Evolutionary conservation across 2,113 vertebrate species (phyloP).

Genomic region (Procavia capensis): DNA sequence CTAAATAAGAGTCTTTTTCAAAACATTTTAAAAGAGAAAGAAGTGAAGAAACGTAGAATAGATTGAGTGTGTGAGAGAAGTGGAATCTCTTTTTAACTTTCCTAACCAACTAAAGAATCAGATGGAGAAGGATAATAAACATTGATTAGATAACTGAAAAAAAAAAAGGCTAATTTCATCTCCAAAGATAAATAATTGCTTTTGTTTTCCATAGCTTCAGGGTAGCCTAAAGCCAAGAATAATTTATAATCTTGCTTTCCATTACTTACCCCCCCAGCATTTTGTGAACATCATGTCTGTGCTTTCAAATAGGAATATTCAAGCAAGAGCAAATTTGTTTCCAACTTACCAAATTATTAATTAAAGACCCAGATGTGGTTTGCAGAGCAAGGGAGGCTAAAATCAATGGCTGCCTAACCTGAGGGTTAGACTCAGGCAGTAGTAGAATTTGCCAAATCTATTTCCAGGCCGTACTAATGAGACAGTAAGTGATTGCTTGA

Average conservation of each 20-base stretch:
- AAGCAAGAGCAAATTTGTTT: conserved; percentile 66
- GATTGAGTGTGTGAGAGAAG: neutral
- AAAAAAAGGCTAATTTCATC: conserved; percentile 67
- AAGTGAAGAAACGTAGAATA: neutral
- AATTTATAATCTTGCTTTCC: conserved; percentile 72
- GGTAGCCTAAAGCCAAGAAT: conserved; percentile 68
- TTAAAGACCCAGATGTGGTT: conserved; percentile 79
- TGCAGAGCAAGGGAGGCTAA: conserved; percentile 53
- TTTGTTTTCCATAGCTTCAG: conserved; percentile 73
- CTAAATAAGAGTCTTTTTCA: neutral
- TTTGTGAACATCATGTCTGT: conserved; percentile 68
- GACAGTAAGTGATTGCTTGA: conserved; percentile 55
- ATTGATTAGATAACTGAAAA: conserved; percentile 59
- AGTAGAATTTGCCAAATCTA: conserved; percentile 63
- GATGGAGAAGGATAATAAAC: conserved; percentile 29
- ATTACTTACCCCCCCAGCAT: conserved; percentile 59
- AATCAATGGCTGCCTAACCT: conserved; percentile 62
- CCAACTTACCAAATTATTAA: conserved; percentile 69
- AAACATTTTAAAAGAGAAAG: neutral
- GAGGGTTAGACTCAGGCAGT: conserved; percentile 1
- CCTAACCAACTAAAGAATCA: conserved; percentile 18
- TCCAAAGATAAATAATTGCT: conserved; percentile 71
- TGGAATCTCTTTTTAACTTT: neutral
- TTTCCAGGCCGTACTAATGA: conserved; percentile 8
- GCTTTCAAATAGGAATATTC: conserved; percentile 63